Evolutionary conservation across 2,113 vertebrate genomes (phyloP), one percentile per base, ranked within the genome.

Genomic region (Cololabis saira): DNA sequence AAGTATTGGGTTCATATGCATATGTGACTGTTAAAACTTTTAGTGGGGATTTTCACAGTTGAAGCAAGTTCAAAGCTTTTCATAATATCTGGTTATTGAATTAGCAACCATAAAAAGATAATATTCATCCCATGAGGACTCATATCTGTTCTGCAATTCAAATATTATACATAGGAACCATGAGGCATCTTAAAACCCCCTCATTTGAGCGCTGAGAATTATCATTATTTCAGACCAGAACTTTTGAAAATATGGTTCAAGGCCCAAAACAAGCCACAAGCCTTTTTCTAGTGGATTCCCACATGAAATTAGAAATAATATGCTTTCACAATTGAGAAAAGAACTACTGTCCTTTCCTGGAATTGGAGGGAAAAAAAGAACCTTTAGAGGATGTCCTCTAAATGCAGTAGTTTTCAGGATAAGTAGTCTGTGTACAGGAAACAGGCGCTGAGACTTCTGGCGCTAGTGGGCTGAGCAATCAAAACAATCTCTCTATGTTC

Each of bases 401-500:
- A 87, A 63, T 27, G 51, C 68, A 77, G 80, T 76, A 58, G 69
- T 68, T 87, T 84, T 81, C 68, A 82, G 76, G 84, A 75, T 58
- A 72, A 65, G 80, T 84, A 81, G 84, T 84, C 82, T 76, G 66
- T 85, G 76, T 83, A 79, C 80, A 80, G 87, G 85, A 89, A 87
- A 81, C 86, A 80, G 79, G 83, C 84, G 61, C 74, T 70, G 78
- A 84, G 82, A 89, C 85, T 78, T 78, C 67, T 79, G 87, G 83
- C 80, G 80, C 86, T 87, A 70, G 84, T 82, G 90, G 85, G 82
- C 74, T 78, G 67, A 65, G 80, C 79, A 89, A 87, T 87, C 82
- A 87, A 87, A 91, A 87, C 86, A 89, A 90, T 85, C 83, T 78
- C 80, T 80, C 64, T 73, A 62, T 89, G 78, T 81, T 83, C 71